Conservation (phyloP, 64 coral and sea anemone species). For the Dendronephthya gigantea region DNA sequence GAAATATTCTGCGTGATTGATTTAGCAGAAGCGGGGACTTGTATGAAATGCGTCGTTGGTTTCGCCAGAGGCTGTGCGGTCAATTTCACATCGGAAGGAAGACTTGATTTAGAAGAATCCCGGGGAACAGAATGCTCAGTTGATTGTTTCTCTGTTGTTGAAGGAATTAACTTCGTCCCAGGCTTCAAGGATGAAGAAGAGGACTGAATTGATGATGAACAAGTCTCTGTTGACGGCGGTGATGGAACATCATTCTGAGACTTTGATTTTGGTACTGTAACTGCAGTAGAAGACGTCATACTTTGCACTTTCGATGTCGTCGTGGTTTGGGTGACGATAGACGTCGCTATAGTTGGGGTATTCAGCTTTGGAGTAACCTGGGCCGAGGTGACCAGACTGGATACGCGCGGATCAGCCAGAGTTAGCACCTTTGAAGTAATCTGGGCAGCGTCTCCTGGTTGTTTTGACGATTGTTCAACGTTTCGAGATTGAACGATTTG, state of each 20-base stretch:
- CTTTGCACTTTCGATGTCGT: background rate
- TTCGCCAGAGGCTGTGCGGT: background rate
- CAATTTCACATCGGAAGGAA: background rate
- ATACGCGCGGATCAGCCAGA: background rate
- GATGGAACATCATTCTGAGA: too few relatives aligned
- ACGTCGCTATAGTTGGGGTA: background rate
- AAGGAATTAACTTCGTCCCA: too few relatives aligned
- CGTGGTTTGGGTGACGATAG: background rate
- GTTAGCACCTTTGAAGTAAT: background rate
- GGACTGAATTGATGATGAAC: too few relatives aligned
- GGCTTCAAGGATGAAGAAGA: too few relatives aligned
- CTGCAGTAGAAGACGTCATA: background rate
- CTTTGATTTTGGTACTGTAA: too few relatives aligned
- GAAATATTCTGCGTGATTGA: background rate
- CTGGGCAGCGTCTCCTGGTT: background rate
- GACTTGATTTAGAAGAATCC: background rate
- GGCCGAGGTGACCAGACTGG: background rate
- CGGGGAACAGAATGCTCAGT: background rate
- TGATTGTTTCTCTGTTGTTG: background rate
- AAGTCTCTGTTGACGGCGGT: too few relatives aligned
- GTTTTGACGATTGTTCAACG: too few relatives aligned
- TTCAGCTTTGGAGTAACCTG: background rate
- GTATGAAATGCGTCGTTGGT: background rate
- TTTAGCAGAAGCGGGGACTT: background rate
- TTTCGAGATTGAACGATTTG: background rate